These are phyloP conservation scores for Saccopteryx bilineata DNA, from an alignment of 2,113 vertebrate genomes.

Conservation along the genomic window DNA sequence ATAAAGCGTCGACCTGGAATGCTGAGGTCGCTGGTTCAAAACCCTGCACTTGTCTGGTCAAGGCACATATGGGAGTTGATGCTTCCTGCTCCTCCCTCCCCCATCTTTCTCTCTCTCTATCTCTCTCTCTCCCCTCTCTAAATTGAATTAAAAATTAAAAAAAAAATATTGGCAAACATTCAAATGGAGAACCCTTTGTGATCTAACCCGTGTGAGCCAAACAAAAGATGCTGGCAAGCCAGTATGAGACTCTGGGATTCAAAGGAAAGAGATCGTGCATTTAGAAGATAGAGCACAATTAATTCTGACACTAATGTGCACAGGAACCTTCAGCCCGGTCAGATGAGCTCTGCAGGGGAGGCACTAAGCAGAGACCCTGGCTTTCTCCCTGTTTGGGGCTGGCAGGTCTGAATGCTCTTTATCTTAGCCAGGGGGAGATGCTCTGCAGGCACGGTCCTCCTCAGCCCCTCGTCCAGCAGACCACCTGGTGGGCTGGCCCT, in stretches of 20 bases:
- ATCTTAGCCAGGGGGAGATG: background rate
- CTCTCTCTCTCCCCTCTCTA: no score
- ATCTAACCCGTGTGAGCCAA: background rate
- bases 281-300: background rate
- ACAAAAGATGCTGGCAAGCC: background rate
- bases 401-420: background rate
- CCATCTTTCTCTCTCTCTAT: no score
- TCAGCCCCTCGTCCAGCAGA: accelerated
- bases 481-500: no score
- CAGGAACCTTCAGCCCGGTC: background rate
- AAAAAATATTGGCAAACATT: background rate
- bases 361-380: background rate
- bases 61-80: no score
- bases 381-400: background rate
- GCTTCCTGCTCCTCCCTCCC: no score
- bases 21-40: no score
- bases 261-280: background rate
- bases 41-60: no score
- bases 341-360: background rate
- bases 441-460: background rate
- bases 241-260: background rate
- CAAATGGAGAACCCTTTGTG: background rate
- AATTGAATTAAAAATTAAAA: background rate
- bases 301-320: background rate
- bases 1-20: no score